Base-by-base conservation (phyloP, 1,140 invertebrate genomes). In the Pseudobourletiella spinata region DNA sequence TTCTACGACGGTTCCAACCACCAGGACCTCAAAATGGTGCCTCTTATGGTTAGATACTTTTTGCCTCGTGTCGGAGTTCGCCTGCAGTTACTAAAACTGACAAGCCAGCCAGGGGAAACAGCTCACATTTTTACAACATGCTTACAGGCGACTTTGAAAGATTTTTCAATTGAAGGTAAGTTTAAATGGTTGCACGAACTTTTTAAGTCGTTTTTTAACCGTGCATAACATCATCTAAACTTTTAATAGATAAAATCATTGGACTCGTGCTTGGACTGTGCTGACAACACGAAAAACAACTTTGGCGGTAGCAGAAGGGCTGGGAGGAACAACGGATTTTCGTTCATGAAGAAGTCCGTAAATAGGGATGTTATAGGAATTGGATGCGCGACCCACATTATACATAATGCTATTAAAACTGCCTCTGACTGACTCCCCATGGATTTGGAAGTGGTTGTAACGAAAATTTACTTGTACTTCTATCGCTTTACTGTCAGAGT, bases 221-320 rank as follows among this genome's bases (percentile, higher is more conserved):
- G n/a, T n/a, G n/a, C n/a, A n/a, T n/a, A n/a, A n/a, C n/a, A n/a
- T n/a, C n/a, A n/a, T n/a, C n/a, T n/a, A n/a, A n/a, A n/a, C n/a
- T n/a, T n/a, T n/a, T n/a, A n/a, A n/a, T n/a, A n/a, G n/a, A n/a
- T n/a, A n/a, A n/a, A n/a, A n/a, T n/a, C n/a, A n/a, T n/a, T n/a
- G n/a, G n/a, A n/a, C n/a, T 92, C 70, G 91, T 89, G 22, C 80
- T 93, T 54, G 93, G 90, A 76, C 92, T 39, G 32, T n/a, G 32
- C 32, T 39, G 32, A 39, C 32, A 39, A 39, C 32, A 67, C 48
- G 43, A 65, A 43, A n/a, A 42, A 30, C 20, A 39, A 57, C 29
- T 42, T 30, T 30, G 20, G 25, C 24, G 29, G 29, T n/a, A 22
- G 43, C 1, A 30, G 43, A 39, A 26, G 26, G 3, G 20, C 22